Base-by-base conservation (phyloP, 2,797 vertebrate genomes). In the Alfaro cultratus region DNA sequence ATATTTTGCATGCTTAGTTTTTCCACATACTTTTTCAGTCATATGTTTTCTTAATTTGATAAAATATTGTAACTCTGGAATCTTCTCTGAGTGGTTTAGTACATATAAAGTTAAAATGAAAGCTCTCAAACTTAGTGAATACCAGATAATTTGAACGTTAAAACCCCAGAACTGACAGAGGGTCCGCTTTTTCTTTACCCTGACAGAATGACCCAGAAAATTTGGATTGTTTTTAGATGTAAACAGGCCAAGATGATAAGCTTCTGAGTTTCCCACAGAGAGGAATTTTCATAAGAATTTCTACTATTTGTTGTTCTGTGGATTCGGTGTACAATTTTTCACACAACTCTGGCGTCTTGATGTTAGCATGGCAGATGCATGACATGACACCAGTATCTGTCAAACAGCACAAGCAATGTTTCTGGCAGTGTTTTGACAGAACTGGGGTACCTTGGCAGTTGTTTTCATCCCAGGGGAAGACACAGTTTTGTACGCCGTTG, bases 391-490 rank as follows among this genome's bases (percentile, higher is more conserved):
- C 76, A 45, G 31, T 64, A 67, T 51, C n/a, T 77, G 23, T 60
- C 73, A 79, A 5, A 74, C 18, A 57, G 53, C 53, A 1, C 12
- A 80, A 6, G 51, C 1, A 31, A 21, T 62, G 16, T 73, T 49
- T 70, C 43, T 73, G 6, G 29, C 49, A 73, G 75, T 49, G 51
- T 46, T 80, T 67, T 31, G 26, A 55, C 60, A 79, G 51, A 85
- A 72, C 46, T n/a, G 5, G 9, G 70, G 16, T 89, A 98, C 98
- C 98, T 97, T 97, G 97, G 93, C 98, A 99, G 87, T 97, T 97
- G 88, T 97, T 97, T 94, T 99, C 98, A 80, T 99, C 98, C 98
- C 98, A 99, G 74, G 98, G 98, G 85, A 98, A 99, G 70, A 99
- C 97, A 89, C 98, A 99, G 89, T 99, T 99, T 93, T 99, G 98